Evolutionary conservation across 2,797 vertebrate genomes (phyloP).

Genomic region (Sparidentex hasta): DNA sequence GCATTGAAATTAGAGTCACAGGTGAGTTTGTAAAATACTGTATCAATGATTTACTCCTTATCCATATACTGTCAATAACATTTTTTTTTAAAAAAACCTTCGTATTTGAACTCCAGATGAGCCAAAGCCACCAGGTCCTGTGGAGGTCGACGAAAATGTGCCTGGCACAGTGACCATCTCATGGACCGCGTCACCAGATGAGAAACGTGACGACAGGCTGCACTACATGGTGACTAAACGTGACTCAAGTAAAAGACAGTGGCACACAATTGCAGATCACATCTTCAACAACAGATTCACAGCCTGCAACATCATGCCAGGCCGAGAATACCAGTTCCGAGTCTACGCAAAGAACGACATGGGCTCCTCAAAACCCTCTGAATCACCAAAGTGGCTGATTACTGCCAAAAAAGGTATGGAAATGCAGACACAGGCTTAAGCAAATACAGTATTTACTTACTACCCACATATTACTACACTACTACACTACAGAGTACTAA

Average conservation of each 20-base stretch:
- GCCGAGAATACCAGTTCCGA: conserved; percentile 91
- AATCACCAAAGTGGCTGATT: conserved; percentile 90
- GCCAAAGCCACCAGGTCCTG: conserved; percentile 90
- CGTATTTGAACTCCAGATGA: conserved; percentile 82
- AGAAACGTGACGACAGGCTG: conserved; percentile 87
- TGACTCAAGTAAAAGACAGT: conserved; percentile 86
- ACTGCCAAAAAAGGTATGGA: conserved; percentile 85
- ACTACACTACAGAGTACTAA: neutral
- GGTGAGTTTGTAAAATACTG: conserved; percentile 80
- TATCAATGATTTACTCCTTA: neutral
- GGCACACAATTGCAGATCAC: conserved; percentile 87
- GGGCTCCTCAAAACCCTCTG: conserved; percentile 88
- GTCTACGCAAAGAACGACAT: conserved; percentile 92
- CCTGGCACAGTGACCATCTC: conserved; percentile 90
- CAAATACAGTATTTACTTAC: neutral
- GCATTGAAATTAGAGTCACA: conserved; percentile 90
- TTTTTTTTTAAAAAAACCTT: neutral
- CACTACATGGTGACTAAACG: conserved; percentile 90
- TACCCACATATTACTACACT: too few relatives aligned
- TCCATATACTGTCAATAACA: neutral
- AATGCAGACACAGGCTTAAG: neutral
- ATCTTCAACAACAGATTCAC: conserved; percentile 94
- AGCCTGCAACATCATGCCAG: conserved; percentile 88
- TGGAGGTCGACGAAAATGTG: conserved; percentile 89
- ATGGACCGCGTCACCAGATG: conserved; percentile 91